A percentile compares a stretch with the other conserved stretches of the same genome.
phyloP scores from a whole-genome alignment of 2,797 vertebrate species.

The Syngnathus rostellatus region DNA sequence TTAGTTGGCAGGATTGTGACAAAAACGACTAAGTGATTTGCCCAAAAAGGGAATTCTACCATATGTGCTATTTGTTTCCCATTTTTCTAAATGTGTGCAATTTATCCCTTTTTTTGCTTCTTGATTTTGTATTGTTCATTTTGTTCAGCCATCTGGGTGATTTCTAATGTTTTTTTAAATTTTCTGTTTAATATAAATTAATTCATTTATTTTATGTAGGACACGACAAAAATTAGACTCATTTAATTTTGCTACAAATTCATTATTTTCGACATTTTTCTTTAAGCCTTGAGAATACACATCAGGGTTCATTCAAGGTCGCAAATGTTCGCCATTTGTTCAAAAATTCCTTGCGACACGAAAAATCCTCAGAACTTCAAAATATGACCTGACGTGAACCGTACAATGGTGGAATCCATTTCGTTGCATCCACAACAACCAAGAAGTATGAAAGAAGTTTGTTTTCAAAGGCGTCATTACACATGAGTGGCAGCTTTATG shows the following conservation, averaged over 20 bases:
- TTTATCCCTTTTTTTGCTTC: neutral
- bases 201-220: no score
- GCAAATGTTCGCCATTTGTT: no score
- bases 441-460: neutral
- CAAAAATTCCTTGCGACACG: no score
- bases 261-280: no score
- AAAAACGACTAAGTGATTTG: slow-evolving; percentile 1
- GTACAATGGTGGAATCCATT: neutral
- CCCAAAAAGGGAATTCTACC: neutral
- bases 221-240: no score
- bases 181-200: no score
- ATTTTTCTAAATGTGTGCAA: neutral
- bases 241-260: no score
- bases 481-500: slow-evolving; percentile 7
- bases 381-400: neutral
- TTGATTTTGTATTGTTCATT: neutral
- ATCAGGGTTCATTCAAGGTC: no score
- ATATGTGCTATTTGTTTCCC: neutral
- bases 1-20: neutral
- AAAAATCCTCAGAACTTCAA: neutral
- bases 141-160: neutral
- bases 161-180: neutral
- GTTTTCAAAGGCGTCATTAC: neutral
- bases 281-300: no score
- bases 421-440: neutral